A percentile compares a stretch with the other conserved stretches of the same genome.
Evolutionary conservation across 2,113 vertebrate genomes (phyloP).

Genomic region (Oreochromis spilurus): DNA sequence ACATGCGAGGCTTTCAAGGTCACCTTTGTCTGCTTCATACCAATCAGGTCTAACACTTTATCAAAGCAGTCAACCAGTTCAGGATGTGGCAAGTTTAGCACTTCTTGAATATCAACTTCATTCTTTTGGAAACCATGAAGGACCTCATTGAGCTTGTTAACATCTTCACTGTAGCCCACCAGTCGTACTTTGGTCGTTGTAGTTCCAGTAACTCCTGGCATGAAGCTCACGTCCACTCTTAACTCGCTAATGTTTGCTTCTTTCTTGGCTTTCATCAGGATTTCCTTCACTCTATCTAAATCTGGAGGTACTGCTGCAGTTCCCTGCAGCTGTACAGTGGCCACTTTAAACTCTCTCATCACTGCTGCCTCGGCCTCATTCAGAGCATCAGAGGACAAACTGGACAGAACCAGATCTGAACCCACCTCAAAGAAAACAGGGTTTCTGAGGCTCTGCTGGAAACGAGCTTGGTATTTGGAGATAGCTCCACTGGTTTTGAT

Average conservation of each 20-base stretch:
- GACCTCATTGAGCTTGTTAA: conserved; percentile 29
- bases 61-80: conserved; percentile 44
- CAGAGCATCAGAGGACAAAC: conserved; percentile 47
- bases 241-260: conserved; percentile 5
- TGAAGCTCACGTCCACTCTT: conserved; percentile 35
- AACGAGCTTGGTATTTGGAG: conserved; percentile 30
- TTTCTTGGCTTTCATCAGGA: neutral
- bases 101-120: neutral
- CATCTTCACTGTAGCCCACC: conserved; percentile 45
- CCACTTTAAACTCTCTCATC: conserved; percentile 16
- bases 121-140: conserved; percentile 39
- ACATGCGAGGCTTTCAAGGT: neutral
- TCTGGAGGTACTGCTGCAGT: neutral
- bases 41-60: conserved; percentile 15
- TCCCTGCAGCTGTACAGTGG: conserved; percentile 13
- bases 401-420: conserved; percentile 40
- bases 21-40: neutral
- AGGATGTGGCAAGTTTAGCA: conserved; percentile 3
- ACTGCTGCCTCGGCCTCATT: conserved; percentile 37
- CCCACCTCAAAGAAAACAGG: conserved; percentile 37
- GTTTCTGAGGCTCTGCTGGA: conserved; percentile 33
- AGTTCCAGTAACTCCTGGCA: neutral
- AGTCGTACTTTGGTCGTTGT: conserved; percentile 3
- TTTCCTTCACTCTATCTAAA: conserved; percentile 29
- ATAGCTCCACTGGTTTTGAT: conserved; percentile 19